A percentile compares a stretch with the other conserved stretches of the same genome.
These are phyloP conservation scores for Amphiura filiformis DNA, from an alignment of 35 echinoderm and acorn worm species.

Conservation along the genomic window DNA sequence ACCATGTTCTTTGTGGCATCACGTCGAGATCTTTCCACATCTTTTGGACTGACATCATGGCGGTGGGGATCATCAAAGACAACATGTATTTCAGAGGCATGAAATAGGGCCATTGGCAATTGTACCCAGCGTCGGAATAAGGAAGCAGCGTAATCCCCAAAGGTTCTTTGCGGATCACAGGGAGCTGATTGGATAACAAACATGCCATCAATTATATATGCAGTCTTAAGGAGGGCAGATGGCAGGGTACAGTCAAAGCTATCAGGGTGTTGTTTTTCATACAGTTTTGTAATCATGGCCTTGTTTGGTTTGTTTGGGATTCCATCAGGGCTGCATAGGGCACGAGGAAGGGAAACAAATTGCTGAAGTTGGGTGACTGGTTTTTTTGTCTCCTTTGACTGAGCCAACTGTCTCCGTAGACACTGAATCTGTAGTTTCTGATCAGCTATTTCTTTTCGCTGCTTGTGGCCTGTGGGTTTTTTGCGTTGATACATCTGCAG, in stretches of 20 bases:
- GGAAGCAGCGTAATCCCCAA: background rate
- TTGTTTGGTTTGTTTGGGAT: background rate
- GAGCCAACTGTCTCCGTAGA: conserved; percentile 38
- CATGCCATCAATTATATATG: background rate
- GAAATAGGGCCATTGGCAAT: background rate
- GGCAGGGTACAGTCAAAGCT: background rate
- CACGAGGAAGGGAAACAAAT: conserved; percentile 22
- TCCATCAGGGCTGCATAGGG: background rate
- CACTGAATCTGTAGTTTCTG: conserved; percentile 24
- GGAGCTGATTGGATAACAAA: background rate
- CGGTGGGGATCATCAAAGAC: background rate
- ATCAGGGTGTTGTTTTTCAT: background rate
- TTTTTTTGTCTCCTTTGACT: conserved; percentile 10
- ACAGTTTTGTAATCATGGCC: background rate
- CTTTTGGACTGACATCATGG: background rate
- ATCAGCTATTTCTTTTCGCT: background rate
- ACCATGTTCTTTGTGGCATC: background rate
- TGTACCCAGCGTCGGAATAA: background rate
- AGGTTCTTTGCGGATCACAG: background rate
- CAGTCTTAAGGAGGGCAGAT: background rate
- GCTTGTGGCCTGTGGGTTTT: background rate
- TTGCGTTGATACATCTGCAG: background rate
- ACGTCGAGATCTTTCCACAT: background rate
- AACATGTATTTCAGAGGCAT: background rate
- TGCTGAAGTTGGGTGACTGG: conserved; percentile 16